Percentiles rank a stretch among this genome's conserved stretches.
Conservation (phyloP, 2,888 invertebrate genomes). For the Limulus polyphemus region DNA sequence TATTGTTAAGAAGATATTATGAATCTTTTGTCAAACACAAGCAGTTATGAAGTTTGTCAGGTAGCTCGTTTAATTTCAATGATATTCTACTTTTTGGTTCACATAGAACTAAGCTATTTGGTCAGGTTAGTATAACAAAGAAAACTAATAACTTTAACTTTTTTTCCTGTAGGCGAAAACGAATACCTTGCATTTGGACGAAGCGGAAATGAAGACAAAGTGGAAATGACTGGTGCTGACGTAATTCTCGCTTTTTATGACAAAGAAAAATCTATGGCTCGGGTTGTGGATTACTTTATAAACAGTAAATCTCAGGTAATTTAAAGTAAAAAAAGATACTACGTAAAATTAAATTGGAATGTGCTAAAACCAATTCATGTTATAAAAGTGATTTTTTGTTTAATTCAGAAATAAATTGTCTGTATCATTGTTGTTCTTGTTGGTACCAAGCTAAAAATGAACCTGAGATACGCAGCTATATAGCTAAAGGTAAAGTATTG, state of each 20-base stretch:
- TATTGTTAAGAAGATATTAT: no score
- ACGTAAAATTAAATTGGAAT: no score
- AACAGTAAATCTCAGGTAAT: slow-evolving; percentile 51
- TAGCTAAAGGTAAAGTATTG: no score
- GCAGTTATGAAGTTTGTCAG: no score
- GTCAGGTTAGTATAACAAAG: not conserved
- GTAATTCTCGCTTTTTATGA: slow-evolving; percentile 69
- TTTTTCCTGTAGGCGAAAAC: slow-evolving; percentile 44
- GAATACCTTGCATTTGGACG: slow-evolving; percentile 81
- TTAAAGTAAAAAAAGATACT: not conserved
- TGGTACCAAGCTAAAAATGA: no score
- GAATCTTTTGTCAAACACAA: no score
- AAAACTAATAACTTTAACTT: not conserved
- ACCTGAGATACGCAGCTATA: no score
- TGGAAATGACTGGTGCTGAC: slow-evolving; percentile 62
- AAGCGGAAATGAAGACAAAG: slow-evolving; percentile 52
- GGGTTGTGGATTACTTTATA: slow-evolving; percentile 72
- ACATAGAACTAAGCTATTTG: no score
- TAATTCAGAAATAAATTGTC: no score
- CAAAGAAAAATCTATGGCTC: slow-evolving; percentile 46
- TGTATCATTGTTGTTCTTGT: no score
- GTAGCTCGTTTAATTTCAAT: no score
- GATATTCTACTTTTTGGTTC: no score
- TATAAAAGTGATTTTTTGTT: not conserved
- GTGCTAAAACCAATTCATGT: not conserved